These are phyloP conservation scores for Miniopterus natalensis DNA, from an alignment of 2,113 vertebrate species.

Conservation along the genomic window DNA sequence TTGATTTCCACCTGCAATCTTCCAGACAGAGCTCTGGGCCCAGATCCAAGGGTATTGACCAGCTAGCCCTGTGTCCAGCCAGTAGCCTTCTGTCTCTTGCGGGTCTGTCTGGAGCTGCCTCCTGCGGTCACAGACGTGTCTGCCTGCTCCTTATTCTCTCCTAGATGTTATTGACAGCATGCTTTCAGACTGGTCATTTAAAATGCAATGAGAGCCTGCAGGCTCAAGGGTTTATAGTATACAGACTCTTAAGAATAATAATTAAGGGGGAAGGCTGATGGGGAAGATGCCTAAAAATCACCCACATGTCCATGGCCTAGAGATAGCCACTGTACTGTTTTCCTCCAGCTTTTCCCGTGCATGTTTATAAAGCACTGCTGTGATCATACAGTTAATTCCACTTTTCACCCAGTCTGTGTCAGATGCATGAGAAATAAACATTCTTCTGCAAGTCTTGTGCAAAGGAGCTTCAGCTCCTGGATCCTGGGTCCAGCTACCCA, in stretches of 20 bases:
- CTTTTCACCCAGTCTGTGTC: neutral
- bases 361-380: neutral
- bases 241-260: neutral
- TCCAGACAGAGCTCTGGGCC: neutral
- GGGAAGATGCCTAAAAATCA: conserved; percentile 19
- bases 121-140: neutral
- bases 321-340: neutral
- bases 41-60: neutral
- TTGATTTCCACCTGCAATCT: neutral
- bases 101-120: conserved; percentile 32
- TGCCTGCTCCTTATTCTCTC: conserved; percentile 4
- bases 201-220: neutral
- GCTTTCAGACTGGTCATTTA: conserved; percentile 54
- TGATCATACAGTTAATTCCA: neutral
- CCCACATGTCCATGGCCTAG: neutral
- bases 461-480: neutral
- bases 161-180: neutral
- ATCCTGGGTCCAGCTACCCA: neutral
- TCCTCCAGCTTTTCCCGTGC: neutral
- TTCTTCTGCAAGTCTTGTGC: neutral
- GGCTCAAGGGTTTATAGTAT: neutral
- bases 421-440: neutral
- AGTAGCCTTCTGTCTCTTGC: neutral
- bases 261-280: neutral
- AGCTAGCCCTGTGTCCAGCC: neutral